These are phyloP conservation scores for Pseudorhiza aurosa DNA, from an alignment of 30 jellyfish, hydroid and myxozoan species.

Conservation along the genomic window DNA sequence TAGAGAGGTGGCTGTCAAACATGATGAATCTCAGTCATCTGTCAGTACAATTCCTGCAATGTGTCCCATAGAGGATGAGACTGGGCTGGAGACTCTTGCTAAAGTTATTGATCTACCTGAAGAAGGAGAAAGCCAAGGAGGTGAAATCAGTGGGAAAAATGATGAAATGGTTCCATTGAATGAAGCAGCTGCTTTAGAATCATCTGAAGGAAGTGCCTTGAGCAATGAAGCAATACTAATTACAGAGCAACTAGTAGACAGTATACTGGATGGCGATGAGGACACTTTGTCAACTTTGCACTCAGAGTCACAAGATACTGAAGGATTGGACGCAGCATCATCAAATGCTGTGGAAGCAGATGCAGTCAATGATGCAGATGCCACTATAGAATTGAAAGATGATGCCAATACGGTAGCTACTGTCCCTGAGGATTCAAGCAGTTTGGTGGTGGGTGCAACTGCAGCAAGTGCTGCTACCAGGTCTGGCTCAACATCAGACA, in stretches of 20 bases:
- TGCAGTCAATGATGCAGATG: not conserved
- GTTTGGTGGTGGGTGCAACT: not conserved
- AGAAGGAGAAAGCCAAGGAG: no score
- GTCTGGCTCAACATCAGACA: conserved; percentile 72
- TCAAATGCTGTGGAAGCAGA: not conserved
- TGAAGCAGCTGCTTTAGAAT: not conserved
- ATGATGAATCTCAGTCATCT: no score
- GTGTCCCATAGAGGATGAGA: no score
- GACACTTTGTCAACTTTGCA: not conserved
- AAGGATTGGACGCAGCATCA: not conserved
- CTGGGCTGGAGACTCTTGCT: no score
- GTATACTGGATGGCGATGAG: conserved; percentile 10
- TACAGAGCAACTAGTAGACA: conserved; percentile 55
- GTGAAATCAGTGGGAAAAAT: no score
- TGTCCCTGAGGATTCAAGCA: not conserved
- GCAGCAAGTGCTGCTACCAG: conserved; percentile 20
- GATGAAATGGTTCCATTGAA: no score
- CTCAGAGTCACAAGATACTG: no score
- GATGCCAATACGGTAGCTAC: not conserved
- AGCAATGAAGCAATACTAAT: conserved; percentile 16
- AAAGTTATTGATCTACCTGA: no score
- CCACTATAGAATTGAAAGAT: not conserved
- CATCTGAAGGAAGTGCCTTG: not conserved
- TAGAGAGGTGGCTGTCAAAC: no score
- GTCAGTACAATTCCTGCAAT: no score